Conservation (phyloP, 2,888 invertebrate genomes). For the Clanis bilineata region DNA sequence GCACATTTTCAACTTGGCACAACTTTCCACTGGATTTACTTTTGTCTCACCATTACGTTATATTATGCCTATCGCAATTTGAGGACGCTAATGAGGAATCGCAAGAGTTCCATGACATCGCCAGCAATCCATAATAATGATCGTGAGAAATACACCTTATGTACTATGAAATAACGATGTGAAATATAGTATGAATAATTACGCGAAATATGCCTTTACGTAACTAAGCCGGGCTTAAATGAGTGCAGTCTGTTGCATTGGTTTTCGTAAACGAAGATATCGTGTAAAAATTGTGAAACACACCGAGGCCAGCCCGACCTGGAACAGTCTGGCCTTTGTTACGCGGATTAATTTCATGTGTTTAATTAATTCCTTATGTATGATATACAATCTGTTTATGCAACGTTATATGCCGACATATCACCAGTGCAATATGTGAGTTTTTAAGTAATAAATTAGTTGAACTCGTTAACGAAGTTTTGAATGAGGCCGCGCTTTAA, state of each 20-base stretch:
- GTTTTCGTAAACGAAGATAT: conserved; percentile 74
- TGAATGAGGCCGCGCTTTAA: neutral
- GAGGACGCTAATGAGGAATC: conserved; percentile 31
- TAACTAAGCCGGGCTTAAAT: conserved; percentile 47
- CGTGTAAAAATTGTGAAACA: conserved; percentile 68
- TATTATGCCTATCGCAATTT: conserved; percentile 29
- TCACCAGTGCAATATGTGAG: neutral
- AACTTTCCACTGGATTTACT: conserved; percentile 30
- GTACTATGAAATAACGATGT: conserved; percentile 29
- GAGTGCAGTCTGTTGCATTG: conserved; percentile 52
- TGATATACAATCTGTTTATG: conserved; percentile 32
- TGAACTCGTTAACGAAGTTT: neutral
- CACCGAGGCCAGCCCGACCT: conserved; percentile 49
- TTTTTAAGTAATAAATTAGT: neutral
- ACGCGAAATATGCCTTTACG: conserved; percentile 44
- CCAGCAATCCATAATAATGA: conserved; percentile 26
- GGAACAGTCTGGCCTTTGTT: conserved; percentile 49
- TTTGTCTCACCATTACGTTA: conserved; percentile 33
- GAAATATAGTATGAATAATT: conserved; percentile 25
- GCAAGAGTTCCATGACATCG: conserved; percentile 20
- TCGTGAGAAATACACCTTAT: conserved; percentile 26
- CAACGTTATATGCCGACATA: conserved; percentile 20
- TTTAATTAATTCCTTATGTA: conserved; percentile 42
- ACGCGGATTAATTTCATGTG: conserved; percentile 49
- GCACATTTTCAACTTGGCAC: conserved; percentile 24